A percentile compares a stretch with the other conserved stretches of the same genome.
Evolutionary conservation across 2,113 vertebrate genomes (phyloP).

Genomic region (Lepisosteus osseus): DNA sequence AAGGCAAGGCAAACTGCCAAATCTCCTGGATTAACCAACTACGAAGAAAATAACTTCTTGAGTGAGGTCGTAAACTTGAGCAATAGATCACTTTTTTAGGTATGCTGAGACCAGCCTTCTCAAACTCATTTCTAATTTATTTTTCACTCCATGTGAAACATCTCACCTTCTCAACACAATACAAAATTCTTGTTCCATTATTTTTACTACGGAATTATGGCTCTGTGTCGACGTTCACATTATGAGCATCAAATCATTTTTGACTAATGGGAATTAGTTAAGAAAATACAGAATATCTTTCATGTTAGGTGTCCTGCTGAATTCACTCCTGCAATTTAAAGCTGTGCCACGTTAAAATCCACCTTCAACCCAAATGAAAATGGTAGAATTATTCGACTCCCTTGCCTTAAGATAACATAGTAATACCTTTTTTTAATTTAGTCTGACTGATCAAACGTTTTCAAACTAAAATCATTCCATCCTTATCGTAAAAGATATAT

Average conservation of each 20-base stretch:
- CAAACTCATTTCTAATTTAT: not conserved
- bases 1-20: conserved; percentile 62
- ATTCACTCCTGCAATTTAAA: too few species aligned
- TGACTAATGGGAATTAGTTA: too few species aligned
- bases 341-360: too few species aligned
- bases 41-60: conserved; percentile 49
- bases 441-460: not conserved
- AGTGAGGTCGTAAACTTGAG: conserved; percentile 19
- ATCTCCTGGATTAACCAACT: conserved; percentile 49
- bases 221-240: too few species aligned
- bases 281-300: too few species aligned
- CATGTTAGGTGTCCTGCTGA: too few species aligned
- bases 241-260: too few species aligned
- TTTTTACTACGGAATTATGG: too few species aligned
- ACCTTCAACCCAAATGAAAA: too few species aligned
- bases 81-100: not conserved
- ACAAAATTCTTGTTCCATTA: too few species aligned
- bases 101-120: not conserved
- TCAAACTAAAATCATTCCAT: too few species aligned
- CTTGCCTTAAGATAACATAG: not conserved
- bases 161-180: not conserved
- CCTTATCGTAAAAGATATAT: too few species aligned
- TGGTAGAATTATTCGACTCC: not conserved
- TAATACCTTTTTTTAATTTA: not conserved
- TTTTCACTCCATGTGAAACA: not conserved